Evolutionary conservation across 2,797 vertebrate species (phyloP).

Genomic region (Pseudomugil gertrudae): DNA sequence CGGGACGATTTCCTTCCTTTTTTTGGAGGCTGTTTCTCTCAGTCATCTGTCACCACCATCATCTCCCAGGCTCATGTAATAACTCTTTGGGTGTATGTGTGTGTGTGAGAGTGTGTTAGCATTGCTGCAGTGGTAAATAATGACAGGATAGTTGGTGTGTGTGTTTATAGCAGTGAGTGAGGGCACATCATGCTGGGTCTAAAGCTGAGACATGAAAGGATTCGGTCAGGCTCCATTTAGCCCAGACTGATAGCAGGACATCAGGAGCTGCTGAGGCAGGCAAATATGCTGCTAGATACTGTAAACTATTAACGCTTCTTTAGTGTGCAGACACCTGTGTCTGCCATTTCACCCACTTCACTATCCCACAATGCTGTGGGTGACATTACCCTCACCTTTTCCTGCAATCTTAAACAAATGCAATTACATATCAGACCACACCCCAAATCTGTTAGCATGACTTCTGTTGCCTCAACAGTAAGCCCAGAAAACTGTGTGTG

Average conservation of each 20-base stretch:
- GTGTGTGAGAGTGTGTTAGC: conserved; percentile 17
- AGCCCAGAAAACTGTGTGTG: conserved; percentile 53
- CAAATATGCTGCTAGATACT: conserved; percentile 59
- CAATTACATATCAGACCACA: conserved; percentile 58
- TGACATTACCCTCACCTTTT: conserved; percentile 70
- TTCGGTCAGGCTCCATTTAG: conserved; percentile 84
- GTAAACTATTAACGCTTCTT: conserved; percentile 63
- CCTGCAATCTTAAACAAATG: conserved; percentile 71
- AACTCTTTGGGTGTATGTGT: conserved; percentile 40
- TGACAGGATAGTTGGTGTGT: conserved; percentile 50
- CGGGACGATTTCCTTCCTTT: conserved; percentile 80
- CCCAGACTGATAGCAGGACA: conserved; percentile 81
- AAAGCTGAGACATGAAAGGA: conserved; percentile 80
- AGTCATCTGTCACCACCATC: conserved; percentile 76
- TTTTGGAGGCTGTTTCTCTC: conserved; percentile 71
- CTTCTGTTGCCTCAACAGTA: conserved; percentile 60
- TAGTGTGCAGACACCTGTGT: conserved; percentile 39
- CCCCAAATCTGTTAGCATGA: conserved; percentile 56
- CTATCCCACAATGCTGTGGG: conserved; percentile 43
- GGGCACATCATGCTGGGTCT: conserved; percentile 74
- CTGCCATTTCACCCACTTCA: conserved; percentile 62
- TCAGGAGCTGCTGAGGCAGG: conserved; percentile 72
- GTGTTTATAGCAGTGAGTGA: conserved; percentile 77
- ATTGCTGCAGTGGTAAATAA: conserved; percentile 72
- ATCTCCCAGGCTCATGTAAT: conserved; percentile 71